phyloP scores from a whole-genome alignment of 1,140 invertebrate genomes.

The Drosophila sechellia region DNA sequence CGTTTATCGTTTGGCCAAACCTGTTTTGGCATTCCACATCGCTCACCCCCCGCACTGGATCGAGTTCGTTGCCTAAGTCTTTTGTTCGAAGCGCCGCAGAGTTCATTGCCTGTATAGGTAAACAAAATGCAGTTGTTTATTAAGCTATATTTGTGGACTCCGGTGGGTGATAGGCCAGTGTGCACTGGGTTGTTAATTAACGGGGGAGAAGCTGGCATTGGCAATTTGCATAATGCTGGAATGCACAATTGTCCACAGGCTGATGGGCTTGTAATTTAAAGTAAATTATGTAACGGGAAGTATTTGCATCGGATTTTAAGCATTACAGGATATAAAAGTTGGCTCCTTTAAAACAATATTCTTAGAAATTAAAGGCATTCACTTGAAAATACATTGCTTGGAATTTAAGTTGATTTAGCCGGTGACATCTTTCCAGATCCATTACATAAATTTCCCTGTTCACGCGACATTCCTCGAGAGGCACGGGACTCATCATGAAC shows the following conservation, averaged over 20 bases:
- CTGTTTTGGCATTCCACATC: conserved; percentile 62
- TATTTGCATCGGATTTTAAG: not conserved
- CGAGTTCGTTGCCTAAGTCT: conserved; percentile 81
- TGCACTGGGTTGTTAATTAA: conserved; percentile 24
- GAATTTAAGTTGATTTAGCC: not conserved
- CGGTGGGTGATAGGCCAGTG: conserved; percentile 8
- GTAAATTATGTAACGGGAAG: not conserved
- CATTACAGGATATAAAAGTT: too few relatives aligned
- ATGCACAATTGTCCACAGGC: not conserved
- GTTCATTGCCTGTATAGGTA: conserved; percentile 67
- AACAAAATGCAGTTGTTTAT: conserved; percentile 46
- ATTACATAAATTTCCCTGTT: conserved; percentile 24
- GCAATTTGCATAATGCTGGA: conserved; percentile 18
- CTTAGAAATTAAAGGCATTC: too few relatives aligned
- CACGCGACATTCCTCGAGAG: conserved; percentile 31
- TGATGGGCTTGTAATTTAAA: not conserved
- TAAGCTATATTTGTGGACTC: conserved; percentile 23
- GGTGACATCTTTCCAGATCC: conserved; percentile 6
- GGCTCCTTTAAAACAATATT: too few relatives aligned
- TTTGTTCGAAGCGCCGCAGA: conserved; percentile 68
- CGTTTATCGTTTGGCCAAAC: conserved; percentile 54
- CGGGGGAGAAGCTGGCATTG: conserved; percentile 9
- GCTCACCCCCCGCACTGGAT: not conserved
- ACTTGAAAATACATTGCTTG: not conserved
- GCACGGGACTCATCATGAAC: not conserved